Evolutionary conservation across 2,797 vertebrate species (phyloP), one percentile per base, ranked within the genome.

Genomic region (Petrocephalus sullivani): DNA sequence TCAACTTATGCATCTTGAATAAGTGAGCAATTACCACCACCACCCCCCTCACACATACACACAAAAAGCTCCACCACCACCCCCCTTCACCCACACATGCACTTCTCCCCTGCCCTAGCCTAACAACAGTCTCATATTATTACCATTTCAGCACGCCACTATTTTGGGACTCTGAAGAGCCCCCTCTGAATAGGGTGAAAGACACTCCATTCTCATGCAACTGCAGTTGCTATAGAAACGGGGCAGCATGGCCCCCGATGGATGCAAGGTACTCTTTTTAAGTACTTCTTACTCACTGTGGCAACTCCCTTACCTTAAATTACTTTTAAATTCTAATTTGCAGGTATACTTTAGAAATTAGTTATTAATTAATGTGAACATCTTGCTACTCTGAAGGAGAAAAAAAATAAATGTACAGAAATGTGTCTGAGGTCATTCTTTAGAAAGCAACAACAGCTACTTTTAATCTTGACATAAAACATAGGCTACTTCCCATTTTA

Each of bases 151-250:
- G 87, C 46, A 60, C 8, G 21, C 60, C 87, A 71, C 75, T 88
- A 53, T 71, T 71, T 71, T 71, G 51, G 60, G 82, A 53, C 51
- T 85, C 60, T 88, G 8, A 53, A 85, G 60, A 85, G 60, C 60
- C 33, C 9, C 33, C n/a, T 85, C 60, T 85, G 49, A 84, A 67
- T 67, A 85, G 82, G 58, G 60, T 53, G 81, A 85, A 88, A 85
- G 58, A 88, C 41, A 85, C 87, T 67, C 60, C 10, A 37, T 54
- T 88, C 58, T 64, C 67, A 41, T 37, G 58, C 81, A 64, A 85
- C 51, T 19, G 87, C 82, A 85, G 87, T 88, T 88, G 87, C 87
- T 85, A 88, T 88, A 84, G 87, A 88, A 85, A 88, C 60, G 4
- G 49, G 60, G 60, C 54, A 16, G 57, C 82, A 53, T 58, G 81